These are phyloP conservation scores for Anticlea derivata DNA, from an alignment of 2,888 invertebrate genomes.

Conservation along the genomic window DNA sequence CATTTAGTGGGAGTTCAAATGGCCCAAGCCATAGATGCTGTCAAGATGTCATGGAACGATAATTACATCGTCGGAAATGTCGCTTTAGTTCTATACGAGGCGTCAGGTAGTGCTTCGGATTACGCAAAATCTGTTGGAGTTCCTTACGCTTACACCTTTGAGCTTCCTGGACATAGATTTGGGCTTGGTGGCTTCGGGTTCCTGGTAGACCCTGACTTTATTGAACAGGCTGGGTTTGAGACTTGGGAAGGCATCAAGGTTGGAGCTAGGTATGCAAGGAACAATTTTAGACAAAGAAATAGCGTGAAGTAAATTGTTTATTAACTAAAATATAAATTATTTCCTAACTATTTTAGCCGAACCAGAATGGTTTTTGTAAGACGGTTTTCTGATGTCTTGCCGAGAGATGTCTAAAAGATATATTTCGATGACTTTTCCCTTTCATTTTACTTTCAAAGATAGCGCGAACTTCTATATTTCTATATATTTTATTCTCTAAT, in stretches of 20 bases:
- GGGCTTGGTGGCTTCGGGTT: constrained; percentile 72
- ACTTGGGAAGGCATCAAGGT: constrained; percentile 84
- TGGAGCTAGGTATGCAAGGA: constrained; percentile 61
- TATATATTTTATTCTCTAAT: too few species aligned
- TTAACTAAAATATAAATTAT: too few species aligned
- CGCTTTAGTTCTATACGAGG: constrained; percentile 76
- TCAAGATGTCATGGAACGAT: constrained; percentile 66
- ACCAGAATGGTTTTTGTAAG: too few species aligned
- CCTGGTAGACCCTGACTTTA: constrained; percentile 80
- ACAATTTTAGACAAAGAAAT: constrained; percentile 38
- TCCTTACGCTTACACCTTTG: constrained; percentile 84
- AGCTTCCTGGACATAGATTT: constrained; percentile 78
- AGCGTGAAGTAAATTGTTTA: background rate
- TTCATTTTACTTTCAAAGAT: too few species aligned
- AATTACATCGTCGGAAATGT: constrained; percentile 78
- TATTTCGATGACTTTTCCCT: too few species aligned
- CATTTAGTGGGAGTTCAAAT: constrained; percentile 68
- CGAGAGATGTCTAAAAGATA: too few species aligned
- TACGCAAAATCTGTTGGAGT: constrained; percentile 81
- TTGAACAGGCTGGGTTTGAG: constrained; percentile 82
- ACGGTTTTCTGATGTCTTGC: too few species aligned
- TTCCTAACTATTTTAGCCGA: too few species aligned
- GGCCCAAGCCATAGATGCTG: constrained; percentile 70
- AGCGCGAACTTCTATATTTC: too few species aligned
- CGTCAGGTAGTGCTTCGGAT: constrained; percentile 86